Evolutionary conservation across 1,140 invertebrate genomes (phyloP).

Genomic region (Sogatella furcifera): DNA sequence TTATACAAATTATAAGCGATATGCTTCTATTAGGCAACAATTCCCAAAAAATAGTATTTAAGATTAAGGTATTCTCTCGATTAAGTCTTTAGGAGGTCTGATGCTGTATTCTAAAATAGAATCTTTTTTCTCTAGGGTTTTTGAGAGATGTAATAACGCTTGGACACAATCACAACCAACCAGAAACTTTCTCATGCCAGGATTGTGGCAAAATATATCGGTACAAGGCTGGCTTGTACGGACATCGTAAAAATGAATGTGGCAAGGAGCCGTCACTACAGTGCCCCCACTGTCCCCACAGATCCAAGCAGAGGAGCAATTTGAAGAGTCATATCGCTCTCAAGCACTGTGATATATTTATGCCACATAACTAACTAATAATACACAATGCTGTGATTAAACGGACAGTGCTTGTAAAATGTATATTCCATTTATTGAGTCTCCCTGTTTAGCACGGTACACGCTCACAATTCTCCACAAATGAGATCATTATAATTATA

Average conservation of each 20-base stretch:
- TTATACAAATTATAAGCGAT: too few species aligned
- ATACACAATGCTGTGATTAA: too few species aligned
- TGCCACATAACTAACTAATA: too few species aligned
- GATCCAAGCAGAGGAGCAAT: conserved; percentile 42
- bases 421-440: too few species aligned
- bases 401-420: too few species aligned
- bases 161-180: neutral
- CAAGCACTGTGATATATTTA: neutral
- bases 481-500: too few species aligned
- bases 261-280: conserved; percentile 33
- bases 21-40: too few species aligned
- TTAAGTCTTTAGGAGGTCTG: neutral
- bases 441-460: too few species aligned
- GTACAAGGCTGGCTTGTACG: conserved; percentile 13
- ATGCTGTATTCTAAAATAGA: too few species aligned
- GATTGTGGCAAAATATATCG: conserved; percentile 18
- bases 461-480: too few species aligned
- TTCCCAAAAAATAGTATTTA: neutral
- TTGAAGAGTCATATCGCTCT: conserved; percentile 34
- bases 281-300: conserved; percentile 35
- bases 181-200: neutral
- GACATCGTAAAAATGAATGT: conserved; percentile 41
- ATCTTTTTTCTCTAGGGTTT: too few species aligned
- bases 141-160: too few species aligned
- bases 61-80: neutral